Percentiles rank a stretch among this genome's conserved stretches.
These are phyloP conservation scores for Popillia japonica DNA, from an alignment of 1,140 invertebrate genomes.

Conservation along the genomic window DNA sequence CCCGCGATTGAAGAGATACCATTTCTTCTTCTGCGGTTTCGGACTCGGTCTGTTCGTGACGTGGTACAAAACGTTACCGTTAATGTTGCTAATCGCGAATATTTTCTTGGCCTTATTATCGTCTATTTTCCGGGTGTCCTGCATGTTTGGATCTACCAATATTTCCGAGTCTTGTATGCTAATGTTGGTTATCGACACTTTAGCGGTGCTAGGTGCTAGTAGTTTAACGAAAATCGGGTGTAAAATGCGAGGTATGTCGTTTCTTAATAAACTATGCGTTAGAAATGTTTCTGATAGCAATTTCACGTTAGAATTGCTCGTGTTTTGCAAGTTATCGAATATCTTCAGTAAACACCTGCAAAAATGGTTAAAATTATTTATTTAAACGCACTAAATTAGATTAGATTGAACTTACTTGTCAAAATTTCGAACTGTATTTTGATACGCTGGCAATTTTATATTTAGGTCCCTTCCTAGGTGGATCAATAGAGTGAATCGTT, in stretches of 20 bases:
- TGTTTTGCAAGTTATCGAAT: constrained; percentile 77
- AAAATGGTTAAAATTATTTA: constrained; percentile 43
- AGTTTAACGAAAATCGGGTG: constrained; percentile 83
- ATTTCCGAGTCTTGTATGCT: constrained; percentile 76
- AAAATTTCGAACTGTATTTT: constrained; percentile 62
- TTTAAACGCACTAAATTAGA: constrained; percentile 23
- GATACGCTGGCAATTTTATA: constrained; percentile 58
- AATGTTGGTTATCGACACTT: constrained; percentile 86
- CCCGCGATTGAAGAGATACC: constrained; percentile 57
- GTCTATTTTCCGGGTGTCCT: constrained; percentile 59
- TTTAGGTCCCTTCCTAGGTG: constrained; percentile 78
- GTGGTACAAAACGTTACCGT: constrained; percentile 88
- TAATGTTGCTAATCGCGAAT: constrained; percentile 86
- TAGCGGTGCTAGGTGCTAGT: constrained; percentile 81
- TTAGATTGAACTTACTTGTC: constrained; percentile 61
- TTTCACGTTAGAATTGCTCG: constrained; percentile 74
- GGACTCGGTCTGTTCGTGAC: constrained; percentile 63
- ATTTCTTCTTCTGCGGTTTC: constrained; percentile 57
- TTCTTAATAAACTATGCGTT: constrained; percentile 75
- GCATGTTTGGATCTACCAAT: constrained; percentile 57
- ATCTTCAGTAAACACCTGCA: constrained; percentile 77
- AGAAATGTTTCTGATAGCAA: constrained; percentile 78
- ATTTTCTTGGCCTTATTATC: constrained; percentile 70
- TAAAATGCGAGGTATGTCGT: constrained; percentile 80
- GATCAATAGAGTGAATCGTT: constrained; percentile 81